phyloP scores from a whole-genome alignment of 1,140 invertebrate species.

The Drosophila teissieri region DNA sequence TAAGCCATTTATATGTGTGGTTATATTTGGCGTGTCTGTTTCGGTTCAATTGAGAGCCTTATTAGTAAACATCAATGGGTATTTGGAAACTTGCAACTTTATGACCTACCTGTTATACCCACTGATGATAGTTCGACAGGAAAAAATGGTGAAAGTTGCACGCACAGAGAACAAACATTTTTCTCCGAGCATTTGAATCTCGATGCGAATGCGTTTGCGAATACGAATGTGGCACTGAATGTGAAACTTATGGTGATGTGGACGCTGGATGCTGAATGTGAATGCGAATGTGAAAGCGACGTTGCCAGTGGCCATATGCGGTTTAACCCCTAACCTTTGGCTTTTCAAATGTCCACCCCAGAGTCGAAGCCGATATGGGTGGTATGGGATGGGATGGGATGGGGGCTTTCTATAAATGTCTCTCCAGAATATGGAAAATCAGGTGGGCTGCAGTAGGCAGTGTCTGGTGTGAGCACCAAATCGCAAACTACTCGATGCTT shows the following conservation, averaged over 20 bases:
- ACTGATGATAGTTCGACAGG: conserved; percentile 3
- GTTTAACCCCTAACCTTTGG: conserved; percentile 25
- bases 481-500: too few species aligned
- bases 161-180: conserved; percentile 9
- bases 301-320: conserved; percentile 24
- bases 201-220: neutral
- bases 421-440: conserved; percentile 12
- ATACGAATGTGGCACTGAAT: neutral
- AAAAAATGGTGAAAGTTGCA: conserved; percentile 21
- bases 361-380: too few species aligned
- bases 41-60: too few species aligned
- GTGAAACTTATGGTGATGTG: conserved; percentile 18
- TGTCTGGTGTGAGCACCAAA: too few species aligned
- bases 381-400: neutral
- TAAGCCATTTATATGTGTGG: too few species aligned
- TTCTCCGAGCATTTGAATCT: conserved; percentile 4
- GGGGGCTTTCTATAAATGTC: conserved; percentile 16
- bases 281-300: conserved; percentile 4
- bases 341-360: conserved; percentile 18
- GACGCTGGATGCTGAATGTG: neutral
- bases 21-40: too few species aligned
- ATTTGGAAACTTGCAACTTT: neutral
- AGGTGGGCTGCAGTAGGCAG: too few species aligned
- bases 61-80: too few species aligned
- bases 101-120: neutral